A percentile compares a stretch with the other conserved stretches of the same genome.
Conservation (phyloP, 2,888 invertebrate genomes). For the Nebria salina region DNA sequence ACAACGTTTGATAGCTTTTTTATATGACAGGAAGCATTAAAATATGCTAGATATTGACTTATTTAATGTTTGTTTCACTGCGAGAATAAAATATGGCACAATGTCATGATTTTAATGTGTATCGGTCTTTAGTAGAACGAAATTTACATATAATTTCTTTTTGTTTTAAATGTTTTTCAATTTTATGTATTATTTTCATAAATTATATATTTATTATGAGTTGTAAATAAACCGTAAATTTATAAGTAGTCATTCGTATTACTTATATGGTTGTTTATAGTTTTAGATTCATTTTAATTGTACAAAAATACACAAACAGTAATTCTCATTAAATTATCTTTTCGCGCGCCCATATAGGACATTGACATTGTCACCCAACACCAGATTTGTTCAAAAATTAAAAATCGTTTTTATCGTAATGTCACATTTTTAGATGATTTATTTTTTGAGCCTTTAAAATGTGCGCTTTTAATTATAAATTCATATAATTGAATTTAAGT, state of each 20-base stretch:
- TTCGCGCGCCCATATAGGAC: neutral
- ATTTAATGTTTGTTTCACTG: conserved; percentile 28
- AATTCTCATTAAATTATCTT: neutral
- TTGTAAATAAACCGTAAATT: conserved; percentile 24
- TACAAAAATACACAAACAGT: neutral
- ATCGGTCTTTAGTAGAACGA: conserved; percentile 24
- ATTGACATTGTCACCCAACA: neutral
- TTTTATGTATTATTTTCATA: conserved; percentile 29
- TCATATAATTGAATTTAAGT: no score
- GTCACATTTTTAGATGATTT: no score
- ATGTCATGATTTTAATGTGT: conserved; percentile 26
- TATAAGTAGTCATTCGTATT: neutral
- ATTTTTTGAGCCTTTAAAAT: no score
- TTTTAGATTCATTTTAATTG: neutral
- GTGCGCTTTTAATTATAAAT: no score
- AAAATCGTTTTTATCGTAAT: no score
- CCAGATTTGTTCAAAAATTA: no score
- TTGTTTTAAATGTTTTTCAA: conserved; percentile 4
- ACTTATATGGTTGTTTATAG: neutral
- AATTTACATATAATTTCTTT: conserved; percentile 32
- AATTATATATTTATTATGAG: conserved; percentile 24
- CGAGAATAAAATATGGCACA: conserved; percentile 29
- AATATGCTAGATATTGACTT: conserved; percentile 16
- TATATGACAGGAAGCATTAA: conserved; percentile 24
- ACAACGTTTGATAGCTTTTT: neutral